Percentiles rank a stretch among this genome's conserved stretches.
These are phyloP conservation scores for Semaprochilodus insignis DNA, from an alignment of 2,797 vertebrate genomes.

Conservation along the genomic window DNA sequence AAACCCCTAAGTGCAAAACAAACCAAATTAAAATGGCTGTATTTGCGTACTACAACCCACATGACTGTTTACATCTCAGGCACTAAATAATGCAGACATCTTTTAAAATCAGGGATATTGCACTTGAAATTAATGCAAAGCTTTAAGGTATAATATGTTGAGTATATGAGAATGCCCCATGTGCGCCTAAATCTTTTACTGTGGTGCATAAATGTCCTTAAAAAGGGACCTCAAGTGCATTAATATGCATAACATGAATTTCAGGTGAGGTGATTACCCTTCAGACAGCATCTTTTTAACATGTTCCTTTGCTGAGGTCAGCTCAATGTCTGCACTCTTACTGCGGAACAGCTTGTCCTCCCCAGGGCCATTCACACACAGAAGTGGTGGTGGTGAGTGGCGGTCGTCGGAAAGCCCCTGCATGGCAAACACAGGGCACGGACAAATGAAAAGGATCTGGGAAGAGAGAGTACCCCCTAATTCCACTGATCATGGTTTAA, in stretches of 20 bases:
- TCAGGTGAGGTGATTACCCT: conserved; percentile 78
- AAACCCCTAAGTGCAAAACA: not conserved
- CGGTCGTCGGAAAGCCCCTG: conserved; percentile 78
- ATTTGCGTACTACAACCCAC: too few relatives aligned
- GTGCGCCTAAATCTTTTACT: too few relatives aligned
- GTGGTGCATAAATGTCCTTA: not conserved
- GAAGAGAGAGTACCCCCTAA: not conserved
- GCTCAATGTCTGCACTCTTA: conserved; percentile 90
- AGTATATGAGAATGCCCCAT: too few relatives aligned
- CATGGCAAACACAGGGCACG: not conserved
- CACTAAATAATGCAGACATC: too few relatives aligned
- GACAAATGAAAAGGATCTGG: not conserved
- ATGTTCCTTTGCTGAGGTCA: conserved; percentile 84
- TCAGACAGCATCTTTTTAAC: conserved; percentile 97
- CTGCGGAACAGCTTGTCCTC: conserved; percentile 94
- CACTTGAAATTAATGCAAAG: too few relatives aligned
- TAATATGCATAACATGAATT: not conserved
- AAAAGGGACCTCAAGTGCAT: not conserved
- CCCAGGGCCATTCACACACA: conserved; percentile 84
- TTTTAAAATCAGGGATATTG: too few relatives aligned
- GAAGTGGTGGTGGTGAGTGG: conserved; percentile 77
- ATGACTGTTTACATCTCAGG: too few relatives aligned
- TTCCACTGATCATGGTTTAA: not conserved
- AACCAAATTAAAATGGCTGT: not conserved
- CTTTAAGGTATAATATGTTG: too few relatives aligned